phyloP scores from a whole-genome alignment of 2,888 invertebrate genomes.

The Sericinus montela region DNA sequence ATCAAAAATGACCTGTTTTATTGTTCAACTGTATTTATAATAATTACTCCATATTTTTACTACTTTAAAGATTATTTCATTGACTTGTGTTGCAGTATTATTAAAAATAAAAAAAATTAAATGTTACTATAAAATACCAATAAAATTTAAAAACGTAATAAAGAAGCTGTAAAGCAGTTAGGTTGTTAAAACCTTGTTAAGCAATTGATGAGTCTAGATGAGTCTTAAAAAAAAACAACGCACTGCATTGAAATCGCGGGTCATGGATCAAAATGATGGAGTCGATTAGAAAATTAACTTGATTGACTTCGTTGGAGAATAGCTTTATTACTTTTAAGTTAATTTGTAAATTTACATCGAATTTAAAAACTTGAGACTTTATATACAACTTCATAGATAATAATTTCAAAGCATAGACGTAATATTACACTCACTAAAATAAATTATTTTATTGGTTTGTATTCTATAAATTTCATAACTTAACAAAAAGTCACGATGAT shows the following conservation, averaged over 20 bases:
- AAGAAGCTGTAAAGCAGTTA: background rate
- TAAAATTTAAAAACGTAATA: constrained; percentile 3
- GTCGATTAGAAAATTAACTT: constrained; percentile 14
- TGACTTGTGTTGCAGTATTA: constrained; percentile 21
- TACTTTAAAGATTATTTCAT: constrained; percentile 29
- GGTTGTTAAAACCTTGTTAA: constrained; percentile 5
- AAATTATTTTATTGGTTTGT: no score
- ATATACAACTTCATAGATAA: no score
- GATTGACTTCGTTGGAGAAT: constrained; percentile 5
- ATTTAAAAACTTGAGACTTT: no score
- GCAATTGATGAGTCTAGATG: background rate
- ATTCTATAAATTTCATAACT: no score
- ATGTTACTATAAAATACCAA: constrained; percentile 2
- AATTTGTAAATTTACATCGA: background rate
- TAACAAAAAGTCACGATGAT: no score
- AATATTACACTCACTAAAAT: no score
- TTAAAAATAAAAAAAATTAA: background rate
- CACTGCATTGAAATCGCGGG: constrained; percentile 30
- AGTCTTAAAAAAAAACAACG: constrained; percentile 4
- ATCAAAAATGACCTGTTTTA: constrained; percentile 44
- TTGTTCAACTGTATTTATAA: constrained; percentile 39
- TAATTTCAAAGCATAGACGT: no score
- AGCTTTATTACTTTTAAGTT: background rate
- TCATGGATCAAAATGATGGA: constrained; percentile 44
- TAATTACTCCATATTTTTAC: constrained; percentile 45